Evolutionary conservation across 2,113 vertebrate genomes (phyloP).

Genomic region (Falcunculus frontatus): DNA sequence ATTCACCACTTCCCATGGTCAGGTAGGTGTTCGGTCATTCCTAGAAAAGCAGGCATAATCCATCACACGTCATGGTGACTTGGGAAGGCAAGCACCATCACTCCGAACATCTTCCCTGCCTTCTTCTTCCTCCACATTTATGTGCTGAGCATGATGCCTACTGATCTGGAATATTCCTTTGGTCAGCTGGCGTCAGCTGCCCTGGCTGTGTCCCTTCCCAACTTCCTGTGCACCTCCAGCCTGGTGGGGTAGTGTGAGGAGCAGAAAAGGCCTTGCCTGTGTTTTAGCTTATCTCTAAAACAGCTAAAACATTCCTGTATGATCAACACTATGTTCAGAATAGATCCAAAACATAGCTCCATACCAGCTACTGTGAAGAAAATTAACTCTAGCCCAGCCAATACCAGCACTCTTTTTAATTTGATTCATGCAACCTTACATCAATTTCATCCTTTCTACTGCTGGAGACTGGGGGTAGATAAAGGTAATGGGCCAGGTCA

Average conservation of each 20-base stretch:
- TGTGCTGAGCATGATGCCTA: background rate
- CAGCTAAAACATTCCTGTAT: background rate
- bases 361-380: background rate
- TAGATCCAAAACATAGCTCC: background rate
- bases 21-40: background rate
- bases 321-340: background rate
- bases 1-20: background rate
- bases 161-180: background rate
- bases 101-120: background rate
- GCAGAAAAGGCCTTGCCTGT: background rate
- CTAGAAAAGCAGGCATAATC: background rate
- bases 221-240: background rate
- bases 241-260: background rate
- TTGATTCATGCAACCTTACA: background rate
- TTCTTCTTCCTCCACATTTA: background rate
- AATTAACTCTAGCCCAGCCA: background rate
- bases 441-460: background rate
- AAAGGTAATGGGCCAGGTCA: background rate
- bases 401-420: background rate
- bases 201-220: background rate
- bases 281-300: background rate
- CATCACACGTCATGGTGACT: background rate
- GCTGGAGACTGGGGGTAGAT: background rate
- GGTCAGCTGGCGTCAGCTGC: background rate
- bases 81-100: background rate